These are phyloP conservation scores for Arctopsyche grandis DNA, from an alignment of 1,140 invertebrate genomes.

Conservation along the genomic window DNA sequence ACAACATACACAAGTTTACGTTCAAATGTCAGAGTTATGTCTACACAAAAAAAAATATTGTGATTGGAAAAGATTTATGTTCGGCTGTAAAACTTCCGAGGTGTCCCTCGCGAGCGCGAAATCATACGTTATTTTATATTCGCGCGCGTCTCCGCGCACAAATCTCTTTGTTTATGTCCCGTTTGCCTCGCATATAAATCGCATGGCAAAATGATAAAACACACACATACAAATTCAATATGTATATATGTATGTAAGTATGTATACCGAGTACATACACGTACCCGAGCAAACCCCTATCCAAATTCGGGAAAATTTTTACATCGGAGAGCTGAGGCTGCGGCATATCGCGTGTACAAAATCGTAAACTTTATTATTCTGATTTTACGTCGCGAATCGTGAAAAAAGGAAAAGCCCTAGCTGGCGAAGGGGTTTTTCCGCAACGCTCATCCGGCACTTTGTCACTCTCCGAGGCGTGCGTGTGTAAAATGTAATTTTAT, in stretches of 20 bases:
- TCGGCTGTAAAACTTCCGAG: slow-evolving; percentile 16
- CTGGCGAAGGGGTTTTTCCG: slow-evolving; percentile 7
- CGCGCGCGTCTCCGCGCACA: slow-evolving; percentile 34
- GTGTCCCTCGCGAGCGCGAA: slow-evolving; percentile 29
- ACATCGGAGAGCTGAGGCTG: background rate
- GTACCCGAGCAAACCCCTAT: background rate
- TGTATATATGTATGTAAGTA: background rate
- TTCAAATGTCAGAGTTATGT: background rate
- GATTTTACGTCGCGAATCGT: slow-evolving; percentile 51
- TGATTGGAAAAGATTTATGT: slow-evolving; percentile 29
- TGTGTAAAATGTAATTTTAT: slow-evolving; percentile 16
- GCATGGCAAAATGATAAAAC: slow-evolving; percentile 53
- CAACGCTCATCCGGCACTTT: slow-evolving; percentile 14
- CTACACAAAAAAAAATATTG: slow-evolving; percentile 13
- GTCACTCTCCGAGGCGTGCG: background rate
- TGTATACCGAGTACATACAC: slow-evolving; percentile 40
- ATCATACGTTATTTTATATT: slow-evolving; percentile 54
- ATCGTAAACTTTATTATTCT: slow-evolving; percentile 55
- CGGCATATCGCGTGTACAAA: slow-evolving; percentile 49
- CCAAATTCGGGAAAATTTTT: slow-evolving; percentile 21
- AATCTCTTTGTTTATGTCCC: slow-evolving; percentile 55
- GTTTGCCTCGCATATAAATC: slow-evolving; percentile 52
- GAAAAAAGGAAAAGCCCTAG: slow-evolving; percentile 24
- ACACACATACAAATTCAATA: background rate
- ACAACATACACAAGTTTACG: no score